phyloP scores from a whole-genome alignment of 2,113 vertebrate genomes.

The Oreamnos americanus region DNA sequence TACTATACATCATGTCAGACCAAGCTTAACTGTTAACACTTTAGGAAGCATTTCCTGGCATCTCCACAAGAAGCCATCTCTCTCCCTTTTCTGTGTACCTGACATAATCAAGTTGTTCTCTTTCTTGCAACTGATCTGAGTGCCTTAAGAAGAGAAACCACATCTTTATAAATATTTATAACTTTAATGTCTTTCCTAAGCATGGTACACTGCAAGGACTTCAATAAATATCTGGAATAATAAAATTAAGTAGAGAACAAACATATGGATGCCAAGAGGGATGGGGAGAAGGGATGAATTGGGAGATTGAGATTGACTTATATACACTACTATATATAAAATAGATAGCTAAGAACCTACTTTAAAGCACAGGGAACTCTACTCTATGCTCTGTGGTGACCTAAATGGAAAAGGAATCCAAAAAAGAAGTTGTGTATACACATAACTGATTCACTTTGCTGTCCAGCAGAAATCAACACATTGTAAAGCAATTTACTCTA shows the following conservation, averaged over 20 bases:
- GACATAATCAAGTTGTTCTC: background rate
- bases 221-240: background rate
- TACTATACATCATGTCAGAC: background rate
- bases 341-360: background rate
- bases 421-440: background rate
- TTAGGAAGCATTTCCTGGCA: background rate
- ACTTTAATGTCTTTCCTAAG: background rate
- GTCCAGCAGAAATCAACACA: background rate
- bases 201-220: background rate
- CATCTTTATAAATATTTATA: background rate
- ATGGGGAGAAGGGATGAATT: background rate
- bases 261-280: background rate
- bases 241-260: background rate
- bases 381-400: background rate
- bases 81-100: background rate
- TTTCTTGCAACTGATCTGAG: background rate
- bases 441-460: background rate
- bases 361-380: background rate
- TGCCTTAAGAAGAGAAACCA: background rate
- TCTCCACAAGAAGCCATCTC: background rate
- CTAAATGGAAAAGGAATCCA: background rate
- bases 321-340: background rate
- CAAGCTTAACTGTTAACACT: background rate
- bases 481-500: background rate
- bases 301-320: background rate